phyloP scores from a whole-genome alignment of 2,797 vertebrate species.

The Thalassophryne amazonica region DNA sequence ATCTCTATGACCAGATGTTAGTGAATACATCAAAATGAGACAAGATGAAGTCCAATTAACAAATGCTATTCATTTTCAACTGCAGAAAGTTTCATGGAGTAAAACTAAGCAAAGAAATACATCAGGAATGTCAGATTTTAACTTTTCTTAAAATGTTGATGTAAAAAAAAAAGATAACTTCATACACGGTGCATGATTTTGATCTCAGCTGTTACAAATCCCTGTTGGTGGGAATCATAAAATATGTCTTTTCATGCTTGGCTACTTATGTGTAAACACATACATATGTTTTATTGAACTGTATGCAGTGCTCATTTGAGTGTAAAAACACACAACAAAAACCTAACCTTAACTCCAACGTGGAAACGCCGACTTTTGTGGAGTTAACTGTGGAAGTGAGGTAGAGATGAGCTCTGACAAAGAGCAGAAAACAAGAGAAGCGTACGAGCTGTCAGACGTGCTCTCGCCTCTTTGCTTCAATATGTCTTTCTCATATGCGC shows the following conservation, averaged over 20 bases:
- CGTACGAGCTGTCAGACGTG: conserved; percentile 57
- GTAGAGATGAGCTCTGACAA: conserved; percentile 42
- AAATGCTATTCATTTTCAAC: conserved; percentile 20
- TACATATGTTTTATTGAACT: conserved; percentile 6
- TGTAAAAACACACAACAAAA: conserved; percentile 6
- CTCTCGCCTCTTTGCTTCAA: conserved; percentile 56
- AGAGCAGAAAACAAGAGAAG: conserved; percentile 58
- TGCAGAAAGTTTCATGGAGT: conserved; percentile 4
- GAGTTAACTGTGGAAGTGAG: conserved; percentile 43
- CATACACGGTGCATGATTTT: background rate
- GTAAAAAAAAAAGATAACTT: background rate
- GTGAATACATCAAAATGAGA: conserved; percentile 48
- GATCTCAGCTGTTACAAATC: conserved; percentile 13
- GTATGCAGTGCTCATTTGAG: background rate
- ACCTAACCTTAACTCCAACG: conserved; percentile 12
- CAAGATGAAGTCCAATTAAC: conserved; percentile 36
- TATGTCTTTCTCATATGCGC: conserved; percentile 63
- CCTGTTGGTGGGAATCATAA: background rate
- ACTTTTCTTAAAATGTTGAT: conserved; percentile 4
- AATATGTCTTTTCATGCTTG: conserved; percentile 20
- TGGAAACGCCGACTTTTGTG: conserved; percentile 39
- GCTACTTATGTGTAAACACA: conserved; percentile 15
- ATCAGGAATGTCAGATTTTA: conserved; percentile 1
- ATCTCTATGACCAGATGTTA: conserved; percentile 54
- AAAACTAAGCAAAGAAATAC: background rate